Percentiles rank a stretch among this genome's conserved stretches.
phyloP scores from a whole-genome alignment of 2,797 vertebrate genomes.

The Xenentodon cancila region DNA sequence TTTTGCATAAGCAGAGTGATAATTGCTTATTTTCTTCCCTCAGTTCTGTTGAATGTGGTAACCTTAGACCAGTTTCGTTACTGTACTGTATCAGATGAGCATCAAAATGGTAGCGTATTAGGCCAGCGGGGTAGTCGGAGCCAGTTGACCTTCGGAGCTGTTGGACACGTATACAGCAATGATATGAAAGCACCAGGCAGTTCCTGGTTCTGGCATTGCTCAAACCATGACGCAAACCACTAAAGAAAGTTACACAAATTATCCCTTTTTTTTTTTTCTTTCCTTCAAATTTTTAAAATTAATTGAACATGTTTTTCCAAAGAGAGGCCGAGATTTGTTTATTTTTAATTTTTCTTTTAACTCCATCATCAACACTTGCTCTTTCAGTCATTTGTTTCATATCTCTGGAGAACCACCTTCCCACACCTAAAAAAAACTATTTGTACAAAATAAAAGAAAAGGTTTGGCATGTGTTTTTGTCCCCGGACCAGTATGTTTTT shows the following conservation, averaged over 20 bases:
- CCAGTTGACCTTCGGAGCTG: conserved; percentile 61
- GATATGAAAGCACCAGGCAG: conserved; percentile 18
- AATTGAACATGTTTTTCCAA: too few relatives aligned
- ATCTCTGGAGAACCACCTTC: conserved; percentile 9
- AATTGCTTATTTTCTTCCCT: conserved; percentile 36
- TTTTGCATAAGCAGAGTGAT: conserved; percentile 66
- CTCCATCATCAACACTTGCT: conserved; percentile 16
- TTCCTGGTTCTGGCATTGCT: background rate
- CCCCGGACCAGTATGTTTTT: conserved; percentile 47
- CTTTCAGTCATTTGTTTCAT: conserved; percentile 31
- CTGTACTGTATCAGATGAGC: conserved; percentile 19
- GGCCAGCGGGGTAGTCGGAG: conserved; percentile 4
- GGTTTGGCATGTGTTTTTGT: conserved; percentile 35
- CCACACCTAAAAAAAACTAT: conserved; percentile 7
- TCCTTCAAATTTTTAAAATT: too few relatives aligned
- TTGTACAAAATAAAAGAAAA: conserved; percentile 21
- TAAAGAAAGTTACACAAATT: too few relatives aligned
- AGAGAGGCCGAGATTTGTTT: conserved; percentile 12
- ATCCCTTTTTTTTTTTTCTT: too few relatives aligned
- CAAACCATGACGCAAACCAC: conserved; percentile 6
- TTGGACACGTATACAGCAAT: conserved; percentile 32
- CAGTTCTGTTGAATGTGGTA: conserved; percentile 29
- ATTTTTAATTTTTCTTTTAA: conserved; percentile 16
- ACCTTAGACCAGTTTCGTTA: conserved; percentile 33
- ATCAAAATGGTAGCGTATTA: conserved; percentile 12